Evolutionary conservation across 2,888 invertebrate genomes (phyloP), one percentile per base, ranked within the genome.

Genomic region (Diarsia brunnea): DNA sequence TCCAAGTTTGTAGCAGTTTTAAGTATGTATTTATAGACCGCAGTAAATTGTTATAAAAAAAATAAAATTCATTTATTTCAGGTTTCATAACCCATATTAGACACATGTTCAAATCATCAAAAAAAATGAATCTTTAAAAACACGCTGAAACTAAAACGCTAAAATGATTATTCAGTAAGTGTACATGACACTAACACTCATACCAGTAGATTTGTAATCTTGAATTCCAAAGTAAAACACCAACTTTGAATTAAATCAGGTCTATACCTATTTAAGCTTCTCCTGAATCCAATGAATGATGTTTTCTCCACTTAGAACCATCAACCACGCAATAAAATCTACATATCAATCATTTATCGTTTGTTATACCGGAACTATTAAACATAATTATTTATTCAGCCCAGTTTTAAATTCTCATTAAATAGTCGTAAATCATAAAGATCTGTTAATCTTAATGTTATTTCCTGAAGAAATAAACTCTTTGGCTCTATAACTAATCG

Each of bases 381-480:
- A 75, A 73, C n/a, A 73, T 43, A 43, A 73, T 61, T 60, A 38
- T 63, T 31, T 68, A 66, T 58, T 71, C n/a, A 43, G n/a, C 10
- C 10, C 61, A 72, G 60, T 64, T 73, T 63, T 66, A 69, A 75
- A 49, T 63, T 61, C 51, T 76, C 64, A 78, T 86, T 67, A 78
- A 80, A 83, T 4, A 51, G 38, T 79, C 71, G 53, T 87, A 69
- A 86, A 81, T 74, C 55, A 65, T 65, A 45, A 45, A 47, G 55
- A 63, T 67, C 70, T 72, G 63, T 66, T 55, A 60, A 69, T 71
- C 0, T 64, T 55, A 73, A 75, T 82, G 72, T 19, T 69, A 75
- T 84, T 75, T 83, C 75, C 79, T 70, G 38, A 55, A 72, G n/a
- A 67, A 67, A 83, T 69, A 72, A 83, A 71, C 21, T 21, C 38